These are phyloP conservation scores for Sardina pilchardus DNA, from an alignment of 2,113 vertebrate genomes.

Conservation along the genomic window DNA sequence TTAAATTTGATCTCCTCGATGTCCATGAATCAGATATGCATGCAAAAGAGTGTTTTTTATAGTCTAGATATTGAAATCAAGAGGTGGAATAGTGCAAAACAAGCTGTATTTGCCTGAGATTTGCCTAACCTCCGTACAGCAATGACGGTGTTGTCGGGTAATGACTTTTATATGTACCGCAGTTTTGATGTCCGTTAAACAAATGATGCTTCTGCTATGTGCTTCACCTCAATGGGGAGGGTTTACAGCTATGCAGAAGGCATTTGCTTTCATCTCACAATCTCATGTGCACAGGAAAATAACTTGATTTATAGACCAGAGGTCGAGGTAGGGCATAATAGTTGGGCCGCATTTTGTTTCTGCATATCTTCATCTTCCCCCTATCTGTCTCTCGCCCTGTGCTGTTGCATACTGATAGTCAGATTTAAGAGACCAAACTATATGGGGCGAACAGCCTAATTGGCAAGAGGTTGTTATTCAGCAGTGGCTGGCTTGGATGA, in stretches of 20 bases:
- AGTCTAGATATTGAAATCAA: constrained; percentile 59
- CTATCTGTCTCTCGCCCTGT: not conserved
- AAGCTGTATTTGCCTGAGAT: constrained; percentile 76
- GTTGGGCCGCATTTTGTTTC: not conserved
- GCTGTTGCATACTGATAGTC: not conserved
- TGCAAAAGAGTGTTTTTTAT: constrained; percentile 66
- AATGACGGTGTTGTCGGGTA: constrained; percentile 57
- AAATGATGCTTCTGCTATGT: constrained; percentile 65
- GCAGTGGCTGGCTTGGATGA: not conserved
- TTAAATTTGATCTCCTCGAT: constrained; percentile 35
- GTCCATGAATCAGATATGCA: constrained; percentile 63
- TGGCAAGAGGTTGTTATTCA: not conserved
- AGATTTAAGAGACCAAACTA: not conserved
- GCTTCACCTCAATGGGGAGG: constrained; percentile 45
- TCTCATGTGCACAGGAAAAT: not conserved
- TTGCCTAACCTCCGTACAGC: constrained; percentile 73
- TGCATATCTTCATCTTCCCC: not conserved
- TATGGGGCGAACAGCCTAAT: not conserved
- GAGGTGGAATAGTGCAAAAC: constrained; percentile 71
- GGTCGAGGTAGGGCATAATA: no score
- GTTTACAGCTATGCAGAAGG: constrained; percentile 44
- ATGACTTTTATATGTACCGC: constrained; percentile 52
- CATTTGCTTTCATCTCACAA: not conserved
- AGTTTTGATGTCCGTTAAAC: constrained; percentile 67
- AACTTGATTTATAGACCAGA: not conserved